Evolutionary conservation across 2,113 vertebrate species (phyloP).

Genomic region (Gavia stellata): DNA sequence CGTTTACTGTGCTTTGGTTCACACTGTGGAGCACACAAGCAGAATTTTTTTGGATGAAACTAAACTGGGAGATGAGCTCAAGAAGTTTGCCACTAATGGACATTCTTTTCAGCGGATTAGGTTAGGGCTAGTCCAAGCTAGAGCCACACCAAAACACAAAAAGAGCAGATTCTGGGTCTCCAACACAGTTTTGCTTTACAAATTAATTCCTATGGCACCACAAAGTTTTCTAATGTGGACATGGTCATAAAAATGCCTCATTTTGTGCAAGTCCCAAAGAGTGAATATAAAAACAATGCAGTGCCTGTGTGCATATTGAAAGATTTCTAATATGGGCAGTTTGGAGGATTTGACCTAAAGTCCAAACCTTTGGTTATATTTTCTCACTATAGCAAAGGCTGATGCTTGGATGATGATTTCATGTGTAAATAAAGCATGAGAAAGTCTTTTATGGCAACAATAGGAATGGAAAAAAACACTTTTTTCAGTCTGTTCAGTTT

Average conservation of each 20-base stretch:
- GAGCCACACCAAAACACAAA: neutral
- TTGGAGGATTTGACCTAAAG: neutral
- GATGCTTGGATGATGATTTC: neutral
- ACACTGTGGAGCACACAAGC: neutral
- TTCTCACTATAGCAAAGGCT: neutral
- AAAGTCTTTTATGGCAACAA: neutral
- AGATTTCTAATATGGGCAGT: neutral
- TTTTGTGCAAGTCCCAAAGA: neutral
- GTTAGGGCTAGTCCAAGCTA: neutral
- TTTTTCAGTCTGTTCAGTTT: neutral
- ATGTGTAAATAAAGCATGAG: neutral
- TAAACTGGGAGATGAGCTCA: neutral
- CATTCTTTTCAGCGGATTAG: neutral
- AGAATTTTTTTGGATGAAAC: neutral
- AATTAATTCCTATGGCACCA: rapidly evolving
- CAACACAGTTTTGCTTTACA: neutral
- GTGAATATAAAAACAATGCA: neutral
- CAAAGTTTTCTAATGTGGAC: neutral
- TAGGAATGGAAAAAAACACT: neutral
- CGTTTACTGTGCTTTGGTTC: neutral
- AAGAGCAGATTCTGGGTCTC: neutral
- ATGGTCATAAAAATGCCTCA: neutral
- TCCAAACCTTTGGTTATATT: neutral
- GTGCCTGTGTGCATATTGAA: neutral
- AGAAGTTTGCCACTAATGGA: neutral